Base-by-base conservation (phyloP, 2,888 invertebrate species). In the Drosophila neotestacea region DNA sequence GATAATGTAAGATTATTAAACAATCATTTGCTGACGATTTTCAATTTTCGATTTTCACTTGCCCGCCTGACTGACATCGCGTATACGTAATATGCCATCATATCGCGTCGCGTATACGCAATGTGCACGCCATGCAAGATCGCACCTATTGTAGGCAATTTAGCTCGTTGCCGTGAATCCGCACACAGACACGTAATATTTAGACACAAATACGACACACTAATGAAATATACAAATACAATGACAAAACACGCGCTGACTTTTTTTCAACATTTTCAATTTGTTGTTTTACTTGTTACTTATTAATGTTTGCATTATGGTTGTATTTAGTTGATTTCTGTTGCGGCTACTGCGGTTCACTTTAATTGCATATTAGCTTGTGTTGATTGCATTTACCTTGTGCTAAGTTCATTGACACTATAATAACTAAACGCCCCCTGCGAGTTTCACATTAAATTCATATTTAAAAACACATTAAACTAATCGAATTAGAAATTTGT, bases 361-460 rank as follows among this genome's bases (percentile, higher is more conserved):
- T 47, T 55, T 51, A 64, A 55, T 75, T 79, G 44, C 65, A 59
- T 56, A 70, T 56, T 10, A 44, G 34, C 16, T 44, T 54, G 9
- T 59, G 63, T 62, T 58, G 51, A 54, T 56, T 58, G 38, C 46
- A 28, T 6, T 73, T 77, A 55, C 77, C 69, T 74, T 69, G 78
- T 56, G 64, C 64, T 16, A 47, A 65, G 81, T 84, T 84, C 81
- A 67, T 77, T 84, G 81, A 81, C 73, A 63, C 47, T 16, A 5
- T 34, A 55, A 39, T 30, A 41, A 3, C 22, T 32, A 27, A 13
- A 9, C 38, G 36, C 38, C 11, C 38, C 6, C 38, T 4, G 44
- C 38, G 41, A 36, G 10, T 42, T 52, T 11, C 11, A 34, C 30
- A 51, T 34, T 42, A 56, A 62, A 27, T 47, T n/a, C 30, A 22